Conservation (phyloP, 2,113 vertebrate genomes). For the Emydura subglobosa region DNA sequence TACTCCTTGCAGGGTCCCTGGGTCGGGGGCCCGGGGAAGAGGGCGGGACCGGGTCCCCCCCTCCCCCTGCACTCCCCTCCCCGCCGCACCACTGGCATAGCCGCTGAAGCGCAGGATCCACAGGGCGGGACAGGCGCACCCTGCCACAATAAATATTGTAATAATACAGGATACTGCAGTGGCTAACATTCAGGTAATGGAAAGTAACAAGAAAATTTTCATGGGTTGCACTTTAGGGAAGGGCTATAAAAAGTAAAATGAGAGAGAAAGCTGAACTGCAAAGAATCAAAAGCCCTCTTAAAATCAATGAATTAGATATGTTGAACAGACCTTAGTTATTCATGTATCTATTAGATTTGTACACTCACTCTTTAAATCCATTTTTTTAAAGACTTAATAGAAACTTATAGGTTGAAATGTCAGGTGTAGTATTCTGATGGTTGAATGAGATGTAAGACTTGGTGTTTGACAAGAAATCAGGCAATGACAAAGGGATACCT, state of each 20-base stretch:
- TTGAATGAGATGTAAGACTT: background rate
- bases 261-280: background rate
- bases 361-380: rapidly evolving
- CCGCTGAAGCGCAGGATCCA: no score
- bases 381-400: rapidly evolving
- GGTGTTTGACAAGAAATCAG: background rate
- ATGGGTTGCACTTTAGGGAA: rapidly evolving
- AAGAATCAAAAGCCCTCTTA: background rate
- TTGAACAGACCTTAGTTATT: background rate
- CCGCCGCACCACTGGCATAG: no score
- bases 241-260: background rate
- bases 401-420: background rate
- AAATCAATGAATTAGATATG: rapidly evolving
- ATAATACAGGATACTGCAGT: background rate
- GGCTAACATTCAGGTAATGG: background rate
- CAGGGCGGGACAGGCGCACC: no score
- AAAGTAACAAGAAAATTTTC: background rate
- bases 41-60: no score
- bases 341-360: background rate
- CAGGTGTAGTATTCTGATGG: rapidly evolving
- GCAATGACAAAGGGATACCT: rapidly evolving
- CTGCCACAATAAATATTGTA: no score
- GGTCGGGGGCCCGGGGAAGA: no score
- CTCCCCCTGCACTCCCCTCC: no score
- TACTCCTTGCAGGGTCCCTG: no score